Base-by-base conservation (phyloP, 2,888 invertebrate species). In the Lasius fuliginosus region DNA sequence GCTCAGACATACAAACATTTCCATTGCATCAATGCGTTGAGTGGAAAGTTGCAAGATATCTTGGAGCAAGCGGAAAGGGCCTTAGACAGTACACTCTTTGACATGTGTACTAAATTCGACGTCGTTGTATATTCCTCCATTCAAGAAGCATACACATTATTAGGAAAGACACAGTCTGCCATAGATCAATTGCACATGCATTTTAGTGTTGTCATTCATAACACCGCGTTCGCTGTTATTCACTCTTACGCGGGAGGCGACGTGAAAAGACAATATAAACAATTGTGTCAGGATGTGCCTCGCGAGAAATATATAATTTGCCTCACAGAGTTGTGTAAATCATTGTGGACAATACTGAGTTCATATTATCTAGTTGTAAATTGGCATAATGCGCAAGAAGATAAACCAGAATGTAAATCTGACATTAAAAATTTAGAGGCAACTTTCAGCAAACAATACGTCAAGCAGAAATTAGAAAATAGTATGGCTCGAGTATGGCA, bases 171-270 rank as follows among this genome's bases (percentile, higher is more conserved):
- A 0, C 97, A 99, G 95, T 97, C 97, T 2, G 98, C 99, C 0
- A 98, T 99, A 97, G 99, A 99, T 94, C 99, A 99, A 94, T 95
- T 99, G 12, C 98, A 98, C 90, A 99, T 99, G 97, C 99, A 99
- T 94, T 99, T 98, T 92, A 98, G 98, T 0, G 98, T 98, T 60
- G 98, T 98, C 0, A 98, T 99, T 23, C 99, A 98, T 89, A 97
- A 97, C 86, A 96, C 97, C 0, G 97, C 98, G 0, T 96, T 96
- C 36, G 96, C 96, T 65, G 96, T 96, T 0, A 95, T 97, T 0
- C 96, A 96, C 85, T 95, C 95, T 0, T 96, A 96, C 91, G 96
- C 93, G 3, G 95, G 95, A 67, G 96, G 96, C 65, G 96, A 96
- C 81, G 95, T 95, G 5, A 97, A 97, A 90, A 96, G 97, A 92